Conservation (phyloP, 2,797 vertebrate genomes). For the Carduelis carduelis region DNA sequence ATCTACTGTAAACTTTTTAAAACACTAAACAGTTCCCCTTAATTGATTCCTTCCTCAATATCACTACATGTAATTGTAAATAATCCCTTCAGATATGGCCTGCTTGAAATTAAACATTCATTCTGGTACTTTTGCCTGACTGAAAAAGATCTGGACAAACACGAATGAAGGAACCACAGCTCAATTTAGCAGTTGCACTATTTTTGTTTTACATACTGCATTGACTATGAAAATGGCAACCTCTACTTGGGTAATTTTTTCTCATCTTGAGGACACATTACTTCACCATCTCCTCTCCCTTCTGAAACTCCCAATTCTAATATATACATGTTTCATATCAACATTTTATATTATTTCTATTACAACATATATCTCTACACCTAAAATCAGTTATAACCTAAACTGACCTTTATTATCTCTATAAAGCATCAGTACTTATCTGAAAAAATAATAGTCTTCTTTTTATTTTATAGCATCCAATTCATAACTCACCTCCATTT, state of each 20-base stretch:
- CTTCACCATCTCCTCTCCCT: not conserved
- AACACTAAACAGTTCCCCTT: not conserved
- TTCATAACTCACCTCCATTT: constrained; percentile 11
- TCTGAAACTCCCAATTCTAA: not conserved
- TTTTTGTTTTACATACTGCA: not conserved
- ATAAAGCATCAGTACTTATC: not conserved
- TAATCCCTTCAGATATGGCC: not conserved
- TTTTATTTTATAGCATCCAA: not conserved
- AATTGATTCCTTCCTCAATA: not conserved
- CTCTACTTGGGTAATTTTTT: not conserved
- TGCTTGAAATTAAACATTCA: not conserved
- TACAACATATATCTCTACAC: not conserved
- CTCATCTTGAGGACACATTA: not conserved
- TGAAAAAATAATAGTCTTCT: not conserved
- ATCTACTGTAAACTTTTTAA: not conserved
- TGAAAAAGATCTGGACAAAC: not conserved
- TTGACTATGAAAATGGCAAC: not conserved
- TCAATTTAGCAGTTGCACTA: not conserved
- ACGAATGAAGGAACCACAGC: not conserved
- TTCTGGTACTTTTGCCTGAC: not conserved
- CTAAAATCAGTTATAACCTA: not conserved
- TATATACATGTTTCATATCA: not conserved
- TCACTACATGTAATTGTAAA: not conserved
- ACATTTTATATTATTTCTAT: not conserved
- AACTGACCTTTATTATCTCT: not conserved